A percentile compares a stretch with the other conserved stretches of the same genome.
These are phyloP conservation scores for Melieria picta DNA, from an alignment of 2,888 invertebrate species.

Conservation along the genomic window DNA sequence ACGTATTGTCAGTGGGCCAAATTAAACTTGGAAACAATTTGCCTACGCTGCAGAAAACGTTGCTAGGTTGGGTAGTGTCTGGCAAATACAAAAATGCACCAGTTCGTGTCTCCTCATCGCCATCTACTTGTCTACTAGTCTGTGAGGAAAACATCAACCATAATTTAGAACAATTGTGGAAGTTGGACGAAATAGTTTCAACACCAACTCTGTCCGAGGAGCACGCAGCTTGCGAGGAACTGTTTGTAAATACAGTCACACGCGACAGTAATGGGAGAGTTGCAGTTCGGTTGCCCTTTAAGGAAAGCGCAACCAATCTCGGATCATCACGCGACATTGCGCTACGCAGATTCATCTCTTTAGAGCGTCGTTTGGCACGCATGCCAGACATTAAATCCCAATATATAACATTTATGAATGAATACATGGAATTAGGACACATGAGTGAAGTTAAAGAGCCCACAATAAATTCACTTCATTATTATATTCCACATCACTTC, in stretches of 20 bases:
- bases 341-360: constrained; percentile 28
- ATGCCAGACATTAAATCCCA: constrained; percentile 26
- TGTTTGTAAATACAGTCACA: constrained; percentile 21
- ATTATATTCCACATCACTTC: constrained; percentile 34
- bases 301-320: constrained; percentile 32
- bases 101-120: not conserved
- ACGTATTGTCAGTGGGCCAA: constrained; percentile 39
- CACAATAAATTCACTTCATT: constrained; percentile 30
- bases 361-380: constrained; percentile 34
- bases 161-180: too few relatives aligned
- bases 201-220: constrained; percentile 21
- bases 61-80: constrained; percentile 36
- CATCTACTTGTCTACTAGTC: not conserved
- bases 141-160: constrained; percentile 11
- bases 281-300: constrained; percentile 36
- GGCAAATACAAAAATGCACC: constrained; percentile 27
- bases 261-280: constrained; percentile 10
- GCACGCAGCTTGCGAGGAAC: constrained; percentile 30
- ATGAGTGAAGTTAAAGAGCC: constrained; percentile 40
- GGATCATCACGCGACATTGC: constrained; percentile 38
- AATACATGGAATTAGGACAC: constrained; percentile 63
- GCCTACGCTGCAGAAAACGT: constrained; percentile 36
- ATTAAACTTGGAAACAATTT: constrained; percentile 36
- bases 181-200: constrained; percentile 25
- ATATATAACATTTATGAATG: constrained; percentile 39